Conservation (phyloP, 2,888 invertebrate genomes). For the Sminthurides aquaticus region DNA sequence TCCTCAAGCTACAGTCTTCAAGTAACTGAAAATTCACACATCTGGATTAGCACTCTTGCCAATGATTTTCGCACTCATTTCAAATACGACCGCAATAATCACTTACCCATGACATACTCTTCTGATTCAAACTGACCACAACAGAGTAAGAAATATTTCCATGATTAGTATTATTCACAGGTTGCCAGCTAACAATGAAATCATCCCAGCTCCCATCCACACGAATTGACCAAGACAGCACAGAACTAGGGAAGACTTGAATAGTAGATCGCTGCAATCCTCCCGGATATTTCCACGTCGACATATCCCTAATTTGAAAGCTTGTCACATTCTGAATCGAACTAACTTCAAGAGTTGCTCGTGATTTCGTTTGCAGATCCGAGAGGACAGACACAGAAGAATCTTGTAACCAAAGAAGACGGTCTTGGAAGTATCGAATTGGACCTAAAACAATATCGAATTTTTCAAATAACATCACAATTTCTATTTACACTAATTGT, state of each 20-base stretch:
- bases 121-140: background rate
- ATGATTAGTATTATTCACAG: constrained; percentile 65
- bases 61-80: background rate
- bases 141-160: constrained; percentile 71
- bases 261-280: constrained; percentile 44
- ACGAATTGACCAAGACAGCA: constrained; percentile 59
- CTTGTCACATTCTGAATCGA: constrained; percentile 37
- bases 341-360: constrained; percentile 50
- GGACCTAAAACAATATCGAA: constrained; percentile 57
- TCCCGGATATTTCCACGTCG: constrained; percentile 55
- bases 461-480: background rate
- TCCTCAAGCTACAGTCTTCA: background rate
- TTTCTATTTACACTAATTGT: constrained; percentile 6
- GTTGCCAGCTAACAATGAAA: constrained; percentile 78
- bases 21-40: background rate
- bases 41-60: background rate
- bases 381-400: constrained; percentile 62
- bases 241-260: constrained; percentile 65
- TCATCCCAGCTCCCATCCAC: constrained; percentile 68
- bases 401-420: constrained; percentile 75
- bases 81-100: background rate
- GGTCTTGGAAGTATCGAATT: constrained; percentile 69
- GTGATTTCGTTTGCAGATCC: constrained; percentile 66
- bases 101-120: background rate
- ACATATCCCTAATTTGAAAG: constrained; percentile 60